Evolutionary conservation across 2,113 vertebrate genomes (phyloP).

Genomic region (Pelecanoides urinatrix): DNA sequence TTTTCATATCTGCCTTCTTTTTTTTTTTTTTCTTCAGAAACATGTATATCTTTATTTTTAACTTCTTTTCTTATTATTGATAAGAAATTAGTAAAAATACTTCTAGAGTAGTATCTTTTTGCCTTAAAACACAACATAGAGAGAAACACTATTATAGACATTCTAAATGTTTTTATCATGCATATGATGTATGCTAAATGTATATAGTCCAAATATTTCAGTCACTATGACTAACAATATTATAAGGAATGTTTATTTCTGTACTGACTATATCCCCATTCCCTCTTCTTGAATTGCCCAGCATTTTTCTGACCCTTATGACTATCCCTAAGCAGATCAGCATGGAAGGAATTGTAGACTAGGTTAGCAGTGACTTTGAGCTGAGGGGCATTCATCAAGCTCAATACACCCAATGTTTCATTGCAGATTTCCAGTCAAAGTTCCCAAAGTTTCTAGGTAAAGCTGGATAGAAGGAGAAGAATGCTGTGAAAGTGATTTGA

Average conservation of each 20-base stretch:
- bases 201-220: neutral
- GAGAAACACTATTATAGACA: neutral
- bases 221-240: neutral
- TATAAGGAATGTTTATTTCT: neutral
- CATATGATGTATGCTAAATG: neutral
- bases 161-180: neutral
- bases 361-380: neutral
- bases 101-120: neutral
- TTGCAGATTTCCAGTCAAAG: neutral
- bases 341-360: neutral
- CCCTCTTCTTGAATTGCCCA: neutral
- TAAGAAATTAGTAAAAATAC: neutral
- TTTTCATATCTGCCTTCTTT: neutral
- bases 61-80: neutral
- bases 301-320: neutral
- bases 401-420: neutral
- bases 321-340: neutral
- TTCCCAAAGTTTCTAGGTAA: neutral
- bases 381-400: neutral
- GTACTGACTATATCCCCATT: neutral
- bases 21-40: neutral
- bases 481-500: neutral
- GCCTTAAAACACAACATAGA: neutral
- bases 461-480: neutral
- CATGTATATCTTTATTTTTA: neutral